Evolutionary conservation across 2,797 vertebrate species (phyloP), one percentile per base, ranked within the genome.

Genomic region (Champsocephalus esox): DNA sequence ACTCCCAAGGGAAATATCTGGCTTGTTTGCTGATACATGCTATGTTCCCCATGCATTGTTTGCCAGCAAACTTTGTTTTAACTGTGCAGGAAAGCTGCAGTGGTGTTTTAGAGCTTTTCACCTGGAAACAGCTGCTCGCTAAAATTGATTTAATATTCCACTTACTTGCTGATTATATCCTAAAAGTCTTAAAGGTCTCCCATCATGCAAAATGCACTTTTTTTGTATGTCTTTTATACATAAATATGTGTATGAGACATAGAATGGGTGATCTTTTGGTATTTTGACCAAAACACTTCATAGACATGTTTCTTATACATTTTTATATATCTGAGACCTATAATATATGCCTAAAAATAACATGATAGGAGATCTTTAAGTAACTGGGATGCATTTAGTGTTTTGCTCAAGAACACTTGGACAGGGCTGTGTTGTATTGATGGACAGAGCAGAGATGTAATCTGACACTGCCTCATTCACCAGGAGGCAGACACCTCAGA

Each of bases 331-430:
- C 28, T 5, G 28, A 28, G 28, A 28, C 28, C 28, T 28, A 28
- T 28, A 28, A 28, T 28, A 28, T 4, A 28, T 28, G 28, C 28
- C 28, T 28, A 28, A 28, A 28, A 28, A 28, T 28, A 28, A 4
- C 28, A 28, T 28, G 28, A 28, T 28, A 28, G 28, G 28, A 28
- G 28, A 5, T 28, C 28, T 28, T 57, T 16, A 59, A 24, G n/a
- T 55, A 13, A 60, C 69, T 4, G 7, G n/a, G 21, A 55, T 12
- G 0, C 28, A 32, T 45, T 67, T 16, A 46, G 58, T 9, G 1
- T 82, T 45, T 77, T 77, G 64, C 62, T 81, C 80, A 82, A 83
- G 77, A 80, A 86, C 79, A 32, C 74, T 60, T 75, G 4, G 17
- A 28, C 60, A 62, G 62, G 59, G 62, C 17, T 54, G 9, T 58